These are phyloP conservation scores for Pelusios castaneus DNA, from an alignment of 2,113 vertebrate species.

Conservation along the genomic window DNA sequence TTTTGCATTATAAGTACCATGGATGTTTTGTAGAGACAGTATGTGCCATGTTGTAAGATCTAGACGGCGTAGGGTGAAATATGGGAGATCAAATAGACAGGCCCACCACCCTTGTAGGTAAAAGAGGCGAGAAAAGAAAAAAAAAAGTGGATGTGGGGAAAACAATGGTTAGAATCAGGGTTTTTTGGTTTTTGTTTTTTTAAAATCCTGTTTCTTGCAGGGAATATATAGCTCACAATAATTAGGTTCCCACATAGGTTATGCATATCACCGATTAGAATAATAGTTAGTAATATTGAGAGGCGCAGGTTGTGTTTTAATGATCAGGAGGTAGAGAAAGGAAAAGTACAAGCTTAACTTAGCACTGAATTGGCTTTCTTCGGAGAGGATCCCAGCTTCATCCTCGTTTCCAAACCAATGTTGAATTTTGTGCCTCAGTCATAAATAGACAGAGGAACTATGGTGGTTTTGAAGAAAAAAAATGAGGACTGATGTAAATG, in stretches of 20 bases:
- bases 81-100: constrained; percentile 15
- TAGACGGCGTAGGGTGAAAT: constrained; percentile 32
- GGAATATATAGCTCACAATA: neutral
- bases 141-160: neutral
- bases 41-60: constrained; percentile 54
- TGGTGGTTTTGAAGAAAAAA: neutral
- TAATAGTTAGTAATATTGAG: neutral
- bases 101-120: constrained; percentile 2
- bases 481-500: neutral
- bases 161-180: neutral
- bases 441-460: constrained; percentile 1
- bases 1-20: constrained; percentile 68
- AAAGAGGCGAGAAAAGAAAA: constrained; percentile 1
- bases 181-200: neutral
- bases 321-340: neutral
- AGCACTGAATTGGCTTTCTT: constrained; percentile 17
- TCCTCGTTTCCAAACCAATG: constrained; percentile 11
- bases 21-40: constrained; percentile 63
- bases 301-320: neutral
- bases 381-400: neutral
- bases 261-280: neutral
- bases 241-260: neutral
- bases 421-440: constrained; percentile 23
- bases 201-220: accelerated
- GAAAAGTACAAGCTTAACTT: constrained; percentile 47